Conservation (phyloP, 2,113 vertebrate species). For the Apeltes quadracus region DNA sequence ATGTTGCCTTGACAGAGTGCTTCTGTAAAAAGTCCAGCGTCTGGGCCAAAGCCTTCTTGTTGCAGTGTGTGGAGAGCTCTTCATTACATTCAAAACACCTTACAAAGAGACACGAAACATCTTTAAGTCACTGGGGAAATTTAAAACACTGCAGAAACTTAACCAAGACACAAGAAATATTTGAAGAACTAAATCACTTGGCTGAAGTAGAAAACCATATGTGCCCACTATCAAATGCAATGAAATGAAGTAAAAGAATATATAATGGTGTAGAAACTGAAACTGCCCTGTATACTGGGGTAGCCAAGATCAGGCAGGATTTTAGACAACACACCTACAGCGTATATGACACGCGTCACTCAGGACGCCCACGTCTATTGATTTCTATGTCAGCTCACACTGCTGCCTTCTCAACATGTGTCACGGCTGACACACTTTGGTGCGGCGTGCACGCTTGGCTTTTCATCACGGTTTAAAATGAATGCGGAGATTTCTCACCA, state of each 20-base stretch:
- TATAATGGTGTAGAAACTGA: not conserved
- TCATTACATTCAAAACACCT: slow-evolving; percentile 98
- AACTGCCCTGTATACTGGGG: not conserved
- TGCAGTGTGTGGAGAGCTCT: slow-evolving; percentile 93
- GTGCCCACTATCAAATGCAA: not conserved
- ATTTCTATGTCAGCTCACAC: slow-evolving; percentile 5
- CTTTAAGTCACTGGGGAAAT: not conserved
- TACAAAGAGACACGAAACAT: slow-evolving; percentile 22
- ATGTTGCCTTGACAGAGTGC: slow-evolving; percentile 88
- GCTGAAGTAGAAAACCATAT: not conserved
- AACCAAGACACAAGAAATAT: slow-evolving; percentile 3
- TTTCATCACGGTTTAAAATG: slow-evolving; percentile 20
- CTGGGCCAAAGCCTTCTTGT: slow-evolving; percentile 95
- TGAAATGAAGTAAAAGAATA: not conserved
- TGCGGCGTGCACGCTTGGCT: not conserved
- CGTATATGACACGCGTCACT: not conserved
- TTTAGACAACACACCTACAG: not conserved
- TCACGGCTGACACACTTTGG: not conserved
- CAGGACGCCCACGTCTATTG: not conserved
- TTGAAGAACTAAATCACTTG: not conserved
- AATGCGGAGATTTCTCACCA: slow-evolving; percentile 83
- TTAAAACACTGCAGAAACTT: slow-evolving; percentile 1
- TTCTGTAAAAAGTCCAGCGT: slow-evolving; percentile 96
- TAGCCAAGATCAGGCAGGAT: not conserved
- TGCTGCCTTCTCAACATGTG: not conserved